phyloP scores from a whole-genome alignment of 2,113 vertebrate species.

The Uropsilus gracilis region DNA sequence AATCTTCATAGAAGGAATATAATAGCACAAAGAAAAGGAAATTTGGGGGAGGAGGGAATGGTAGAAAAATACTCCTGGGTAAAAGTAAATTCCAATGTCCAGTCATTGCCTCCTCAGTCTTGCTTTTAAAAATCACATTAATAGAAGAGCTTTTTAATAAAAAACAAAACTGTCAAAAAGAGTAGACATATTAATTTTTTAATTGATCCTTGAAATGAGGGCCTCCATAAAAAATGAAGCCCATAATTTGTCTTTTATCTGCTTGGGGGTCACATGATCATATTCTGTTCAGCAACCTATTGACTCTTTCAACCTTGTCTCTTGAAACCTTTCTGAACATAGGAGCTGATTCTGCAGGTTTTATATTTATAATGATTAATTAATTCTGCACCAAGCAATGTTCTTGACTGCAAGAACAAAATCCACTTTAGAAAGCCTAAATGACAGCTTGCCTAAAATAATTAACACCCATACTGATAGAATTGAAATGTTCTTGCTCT shows the following conservation, averaged over 20 bases:
- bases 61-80: background rate
- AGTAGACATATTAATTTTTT: slow-evolving; percentile 62
- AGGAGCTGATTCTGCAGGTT: slow-evolving; percentile 91
- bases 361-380: slow-evolving; percentile 94
- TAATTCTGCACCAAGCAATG: slow-evolving; percentile 92
- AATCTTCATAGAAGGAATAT: background rate
- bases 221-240: slow-evolving; percentile 80
- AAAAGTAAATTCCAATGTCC: slow-evolving; percentile 69
- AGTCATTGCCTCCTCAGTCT: slow-evolving; percentile 44
- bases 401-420: slow-evolving; percentile 91
- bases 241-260: slow-evolving; percentile 85
- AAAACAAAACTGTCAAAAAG: slow-evolving; percentile 58
- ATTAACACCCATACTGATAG: slow-evolving; percentile 89
- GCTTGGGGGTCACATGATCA: slow-evolving; percentile 74
- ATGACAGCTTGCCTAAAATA: slow-evolving; percentile 93
- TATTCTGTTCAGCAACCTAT: slow-evolving; percentile 87
- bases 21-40: background rate
- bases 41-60: background rate
- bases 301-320: slow-evolving; percentile 91
- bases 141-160: slow-evolving; percentile 52
- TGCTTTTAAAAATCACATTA: slow-evolving; percentile 67
- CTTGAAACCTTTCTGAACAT: slow-evolving; percentile 88
- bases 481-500: slow-evolving; percentile 86
- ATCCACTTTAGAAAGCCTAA: slow-evolving; percentile 91
- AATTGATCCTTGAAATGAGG: slow-evolving; percentile 72